phyloP scores from a whole-genome alignment of 35 echinoderm and acorn worm genomes.

The Chiridota heheva region DNA sequence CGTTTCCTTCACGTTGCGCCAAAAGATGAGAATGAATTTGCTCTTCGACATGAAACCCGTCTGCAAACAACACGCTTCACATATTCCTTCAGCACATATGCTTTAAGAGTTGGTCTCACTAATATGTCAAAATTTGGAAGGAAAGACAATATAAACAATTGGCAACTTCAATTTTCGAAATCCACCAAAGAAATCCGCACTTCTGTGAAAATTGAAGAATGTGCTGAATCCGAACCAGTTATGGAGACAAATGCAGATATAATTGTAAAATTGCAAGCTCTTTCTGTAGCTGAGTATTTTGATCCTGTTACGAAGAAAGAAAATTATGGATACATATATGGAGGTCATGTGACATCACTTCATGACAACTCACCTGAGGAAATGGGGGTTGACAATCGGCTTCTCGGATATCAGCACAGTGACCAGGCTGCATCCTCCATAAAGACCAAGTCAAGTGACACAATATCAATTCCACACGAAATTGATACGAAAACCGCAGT shows the following conservation, averaged over 20 bases:
- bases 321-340: background rate
- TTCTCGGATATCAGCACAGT: background rate
- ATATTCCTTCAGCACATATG: background rate
- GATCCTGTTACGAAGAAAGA: background rate
- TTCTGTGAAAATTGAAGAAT: background rate
- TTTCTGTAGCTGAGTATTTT: too few relatives aligned
- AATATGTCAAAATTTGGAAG: background rate
- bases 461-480: background rate
- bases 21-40: slow-evolving; percentile 44
- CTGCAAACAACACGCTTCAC: too few relatives aligned
- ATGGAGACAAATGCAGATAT: too few relatives aligned
- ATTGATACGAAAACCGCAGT: background rate
- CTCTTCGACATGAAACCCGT: slow-evolving; percentile 9
- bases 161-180: background rate
- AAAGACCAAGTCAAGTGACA: background rate
- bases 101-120: background rate
- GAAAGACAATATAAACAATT: background rate
- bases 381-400: background rate
- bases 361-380: background rate
- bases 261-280: too few relatives aligned
- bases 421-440: background rate
- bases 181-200: background rate
- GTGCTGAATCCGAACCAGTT: too few relatives aligned
- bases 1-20: slow-evolving; percentile 2
- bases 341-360: background rate